phyloP scores from a whole-genome alignment of 2,797 vertebrate species.

The Delichon dasypus region DNA sequence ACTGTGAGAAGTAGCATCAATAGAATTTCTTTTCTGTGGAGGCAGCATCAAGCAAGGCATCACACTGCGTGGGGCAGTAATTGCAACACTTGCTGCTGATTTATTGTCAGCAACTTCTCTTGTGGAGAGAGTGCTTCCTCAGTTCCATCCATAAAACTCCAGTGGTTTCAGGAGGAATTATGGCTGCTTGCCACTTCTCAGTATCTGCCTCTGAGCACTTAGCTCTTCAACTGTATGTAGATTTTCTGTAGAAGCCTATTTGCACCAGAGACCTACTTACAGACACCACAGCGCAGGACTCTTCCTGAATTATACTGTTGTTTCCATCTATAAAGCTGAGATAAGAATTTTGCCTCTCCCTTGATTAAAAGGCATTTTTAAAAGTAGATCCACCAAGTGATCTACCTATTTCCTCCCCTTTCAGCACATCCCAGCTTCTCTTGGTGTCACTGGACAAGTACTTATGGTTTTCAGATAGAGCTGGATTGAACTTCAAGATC shows the following conservation, averaged over 20 bases:
- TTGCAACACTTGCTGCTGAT: constrained; percentile 53
- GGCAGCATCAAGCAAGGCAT: constrained; percentile 38
- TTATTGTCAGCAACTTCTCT: constrained; percentile 57
- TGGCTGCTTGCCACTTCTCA: constrained; percentile 28
- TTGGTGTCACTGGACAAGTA: neutral
- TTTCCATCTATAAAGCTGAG: neutral
- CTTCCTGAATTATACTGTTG: neutral
- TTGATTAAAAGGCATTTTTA: neutral
- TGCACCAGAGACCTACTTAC: neutral
- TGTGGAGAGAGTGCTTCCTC: constrained; percentile 28
- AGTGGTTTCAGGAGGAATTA: constrained; percentile 34
- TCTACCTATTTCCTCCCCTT: neutral
- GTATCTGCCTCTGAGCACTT: neutral
- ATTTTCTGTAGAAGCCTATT: neutral
- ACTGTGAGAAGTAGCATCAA: constrained; percentile 46
- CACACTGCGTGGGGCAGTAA: constrained; percentile 19
- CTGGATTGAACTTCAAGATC: neutral
- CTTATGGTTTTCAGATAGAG: neutral
- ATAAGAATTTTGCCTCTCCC: neutral
- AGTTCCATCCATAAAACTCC: constrained; percentile 13
- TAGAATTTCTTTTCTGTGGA: constrained; percentile 43
- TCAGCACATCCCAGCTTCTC: neutral
- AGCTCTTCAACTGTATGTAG: neutral
- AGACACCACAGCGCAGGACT: neutral
- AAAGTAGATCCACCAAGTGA: neutral